Conservation (phyloP, 35 echinoderm and acorn worm genomes). For the Holothuria glaberrima region DNA sequence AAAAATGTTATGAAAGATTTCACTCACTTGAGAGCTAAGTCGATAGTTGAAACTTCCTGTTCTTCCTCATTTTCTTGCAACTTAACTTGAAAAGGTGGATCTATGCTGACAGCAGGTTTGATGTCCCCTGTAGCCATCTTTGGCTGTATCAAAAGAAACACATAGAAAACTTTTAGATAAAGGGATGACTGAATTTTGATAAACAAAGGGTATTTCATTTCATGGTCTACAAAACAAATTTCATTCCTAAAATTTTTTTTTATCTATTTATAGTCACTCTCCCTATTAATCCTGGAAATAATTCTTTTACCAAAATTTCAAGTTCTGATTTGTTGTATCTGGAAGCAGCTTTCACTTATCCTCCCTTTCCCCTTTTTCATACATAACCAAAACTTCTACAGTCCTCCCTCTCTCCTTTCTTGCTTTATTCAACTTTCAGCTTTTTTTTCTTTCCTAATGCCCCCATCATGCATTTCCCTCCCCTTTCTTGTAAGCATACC, state of each 20-base stretch:
- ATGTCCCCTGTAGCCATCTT: neutral
- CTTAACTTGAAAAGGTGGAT: conserved; percentile 21
- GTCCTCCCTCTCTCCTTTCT: neutral
- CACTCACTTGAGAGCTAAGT: conserved; percentile 60
- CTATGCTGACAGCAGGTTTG: neutral
- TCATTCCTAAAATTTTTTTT: too few species aligned
- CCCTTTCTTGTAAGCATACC: neutral
- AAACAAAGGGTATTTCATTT: too few species aligned
- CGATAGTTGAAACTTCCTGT: conserved; percentile 53
- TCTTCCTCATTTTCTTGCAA: neutral
- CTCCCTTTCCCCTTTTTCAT: too few species aligned
- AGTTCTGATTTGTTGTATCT: too few species aligned
- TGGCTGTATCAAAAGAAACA: neutral
- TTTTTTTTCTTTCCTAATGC: too few species aligned
- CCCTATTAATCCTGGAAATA: too few species aligned
- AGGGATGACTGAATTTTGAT: too few species aligned
- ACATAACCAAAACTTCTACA: neutral
- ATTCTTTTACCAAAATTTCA: too few species aligned
- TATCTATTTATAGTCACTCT: too few species aligned
- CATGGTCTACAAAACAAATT: too few species aligned
- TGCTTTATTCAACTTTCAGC: neutral
- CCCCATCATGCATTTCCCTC: too few species aligned
- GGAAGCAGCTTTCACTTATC: too few species aligned
- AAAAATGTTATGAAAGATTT: neutral
- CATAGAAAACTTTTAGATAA: neutral